Evolutionary conservation across 2,797 vertebrate genomes (phyloP), one percentile per base, ranked within the genome.

Genomic region (Intellagama lesueurii): DNA sequence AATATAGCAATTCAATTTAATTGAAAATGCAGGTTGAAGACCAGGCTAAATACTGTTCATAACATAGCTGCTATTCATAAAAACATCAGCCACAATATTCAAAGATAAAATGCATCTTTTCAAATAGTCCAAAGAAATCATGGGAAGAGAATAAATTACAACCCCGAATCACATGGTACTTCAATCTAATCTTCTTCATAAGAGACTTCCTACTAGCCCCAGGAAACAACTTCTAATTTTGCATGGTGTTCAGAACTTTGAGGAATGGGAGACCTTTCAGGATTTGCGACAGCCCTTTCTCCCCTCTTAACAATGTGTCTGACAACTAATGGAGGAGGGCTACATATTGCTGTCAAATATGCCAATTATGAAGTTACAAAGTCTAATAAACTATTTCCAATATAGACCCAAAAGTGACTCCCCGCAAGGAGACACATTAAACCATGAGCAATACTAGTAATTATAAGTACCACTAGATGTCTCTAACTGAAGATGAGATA

Each of bases 1-100:
- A 85, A 81, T 47, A 26, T 56, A 49, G 32, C 77, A 81, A 28
- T 72, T 86, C 24, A 86, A 47, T 81, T 66, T 35, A 30, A 89
- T 7, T 35, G 7, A 86, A 72, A 89, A 68, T 4, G 5, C 75
- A 9, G 16, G 47, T 35, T 81, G 69, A 81, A 35, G 22, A 72
- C 32, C 49, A 81, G 17, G 4, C 52, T 72, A 85, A 44, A 86
- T 66, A 47, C 30, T 81, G 56, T 40, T 80, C 49, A 80, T 60
- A 73, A 85, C 35, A 89, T 69, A 64, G 14, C 49, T 78, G 70
- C 22, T 12, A 64, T 9, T 6, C n/a, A 75, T 9, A 73, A 83
- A 76, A 85, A 19, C 30, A 49, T 64, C 24, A 44, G 56, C n/a
- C 60, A 69, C 11, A 83, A 56, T 66, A 60, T 68, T 35, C 73